These are phyloP conservation scores for Drosophila buzzatii DNA, from an alignment of 2,888 invertebrate genomes.

Conservation along the genomic window DNA sequence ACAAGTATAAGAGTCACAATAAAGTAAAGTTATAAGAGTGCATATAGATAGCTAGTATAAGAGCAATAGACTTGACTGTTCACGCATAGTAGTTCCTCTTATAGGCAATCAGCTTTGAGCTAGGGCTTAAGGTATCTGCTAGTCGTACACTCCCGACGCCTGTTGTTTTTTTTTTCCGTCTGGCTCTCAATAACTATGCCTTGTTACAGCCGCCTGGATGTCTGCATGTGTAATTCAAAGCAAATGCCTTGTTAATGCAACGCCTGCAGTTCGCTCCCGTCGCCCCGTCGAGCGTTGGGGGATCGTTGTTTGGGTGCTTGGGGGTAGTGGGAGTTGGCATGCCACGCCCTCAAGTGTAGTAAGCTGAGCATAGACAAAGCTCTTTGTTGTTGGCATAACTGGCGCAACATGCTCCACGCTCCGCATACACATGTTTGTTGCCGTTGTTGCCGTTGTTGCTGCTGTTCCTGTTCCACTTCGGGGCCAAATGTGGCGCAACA, in stretches of 20 bases:
- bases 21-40: too few species aligned
- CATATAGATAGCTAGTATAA: too few species aligned
- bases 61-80: too few species aligned
- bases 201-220: constrained; percentile 34
- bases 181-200: constrained; percentile 40
- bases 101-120: too few species aligned
- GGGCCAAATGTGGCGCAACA: constrained; percentile 56
- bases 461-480: constrained; percentile 33
- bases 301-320: background rate
- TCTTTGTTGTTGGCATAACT: constrained; percentile 44
- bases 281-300: background rate
- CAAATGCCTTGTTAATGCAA: constrained; percentile 61
- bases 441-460: constrained; percentile 3
- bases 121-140: background rate
- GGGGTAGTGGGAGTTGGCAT: background rate
- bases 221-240: constrained; percentile 52
- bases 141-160: background rate
- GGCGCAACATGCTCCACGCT: constrained; percentile 35
- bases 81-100: too few species aligned
- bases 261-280: constrained; percentile 22
- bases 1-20: too few species aligned
- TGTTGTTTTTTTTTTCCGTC: background rate
- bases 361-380: constrained; percentile 36
- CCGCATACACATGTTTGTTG: constrained; percentile 42
- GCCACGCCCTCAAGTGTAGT: background rate